Percentiles rank a stretch among this genome's conserved stretches.
Evolutionary conservation across 2,113 vertebrate genomes (phyloP).

Genomic region (Periophthalmodon schlosseri): DNA sequence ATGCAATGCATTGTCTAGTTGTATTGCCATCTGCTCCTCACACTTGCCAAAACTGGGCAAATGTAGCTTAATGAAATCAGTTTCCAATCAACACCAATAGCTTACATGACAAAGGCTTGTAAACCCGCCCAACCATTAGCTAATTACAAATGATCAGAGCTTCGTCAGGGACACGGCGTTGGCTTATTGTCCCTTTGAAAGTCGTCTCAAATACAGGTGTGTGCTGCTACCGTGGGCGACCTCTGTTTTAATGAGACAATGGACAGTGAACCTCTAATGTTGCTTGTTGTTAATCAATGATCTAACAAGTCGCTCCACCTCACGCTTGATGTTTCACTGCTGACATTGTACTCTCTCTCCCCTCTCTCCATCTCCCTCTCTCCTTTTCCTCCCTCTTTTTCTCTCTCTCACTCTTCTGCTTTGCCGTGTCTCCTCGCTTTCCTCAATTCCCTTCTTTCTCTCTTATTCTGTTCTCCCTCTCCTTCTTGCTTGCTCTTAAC

Average conservation of each 20-base stretch:
- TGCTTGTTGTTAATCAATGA: conserved; percentile 61
- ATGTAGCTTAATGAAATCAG: conserved; percentile 34
- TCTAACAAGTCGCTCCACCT: conserved; percentile 50
- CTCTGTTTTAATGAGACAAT: conserved; percentile 62
- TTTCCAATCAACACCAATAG: conserved; percentile 39
- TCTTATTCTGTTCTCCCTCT: conserved; percentile 28
- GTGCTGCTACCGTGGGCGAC: conserved; percentile 13
- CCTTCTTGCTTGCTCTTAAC: neutral
- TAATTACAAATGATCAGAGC: conserved; percentile 61
- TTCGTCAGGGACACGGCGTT: conserved; percentile 48
- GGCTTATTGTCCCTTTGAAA: conserved; percentile 50
- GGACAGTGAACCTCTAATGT: conserved; percentile 55
- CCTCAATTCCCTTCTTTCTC: conserved; percentile 4
- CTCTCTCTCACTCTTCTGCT: conserved; percentile 13
- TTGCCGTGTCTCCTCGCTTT: conserved; percentile 12
- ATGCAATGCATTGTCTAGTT: conserved; percentile 51
- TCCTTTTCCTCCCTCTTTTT: neutral
- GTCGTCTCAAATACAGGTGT: conserved; percentile 40
- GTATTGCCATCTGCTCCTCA: conserved; percentile 40
- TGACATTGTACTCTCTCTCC: conserved; percentile 34
- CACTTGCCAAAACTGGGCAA: conserved; percentile 26
- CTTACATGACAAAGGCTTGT: conserved; percentile 42
- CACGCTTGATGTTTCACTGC: conserved; percentile 30
- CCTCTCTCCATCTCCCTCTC: conserved; percentile 17
- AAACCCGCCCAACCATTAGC: conserved; percentile 43